A percentile compares a stretch with the other conserved stretches of the same genome.
These are phyloP conservation scores for Neopelma chrysocephalum DNA, from an alignment of 2,797 vertebrate genomes.

Conservation along the genomic window DNA sequence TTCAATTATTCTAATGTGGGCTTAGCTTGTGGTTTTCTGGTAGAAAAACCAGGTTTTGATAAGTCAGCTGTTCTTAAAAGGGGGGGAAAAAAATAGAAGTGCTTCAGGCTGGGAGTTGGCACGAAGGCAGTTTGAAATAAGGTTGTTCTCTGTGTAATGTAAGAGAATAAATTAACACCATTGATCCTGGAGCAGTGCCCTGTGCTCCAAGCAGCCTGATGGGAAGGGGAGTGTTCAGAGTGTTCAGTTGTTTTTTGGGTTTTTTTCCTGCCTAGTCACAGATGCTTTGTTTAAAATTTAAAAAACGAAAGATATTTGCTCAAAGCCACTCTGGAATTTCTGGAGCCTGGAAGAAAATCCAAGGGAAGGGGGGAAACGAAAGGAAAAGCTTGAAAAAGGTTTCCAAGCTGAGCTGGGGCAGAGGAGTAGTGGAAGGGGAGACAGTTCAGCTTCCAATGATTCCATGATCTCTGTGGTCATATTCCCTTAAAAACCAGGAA, in stretches of 20 bases:
- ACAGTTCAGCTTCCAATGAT: rapidly evolving
- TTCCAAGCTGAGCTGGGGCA: background rate
- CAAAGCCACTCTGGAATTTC: background rate
- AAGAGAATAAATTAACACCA: background rate
- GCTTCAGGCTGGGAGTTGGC: slow-evolving; percentile 39
- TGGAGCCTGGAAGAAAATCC: background rate
- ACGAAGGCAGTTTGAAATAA: background rate
- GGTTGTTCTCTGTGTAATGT: background rate
- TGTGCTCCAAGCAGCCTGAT: background rate
- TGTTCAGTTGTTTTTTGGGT: background rate
- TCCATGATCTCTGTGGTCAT: background rate
- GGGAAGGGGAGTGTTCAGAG: background rate
- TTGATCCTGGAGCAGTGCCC: slow-evolving; percentile 18
- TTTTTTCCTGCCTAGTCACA: background rate
- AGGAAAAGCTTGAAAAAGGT: background rate
- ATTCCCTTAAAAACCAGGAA: background rate
- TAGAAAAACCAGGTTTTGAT: slow-evolving; percentile 45
- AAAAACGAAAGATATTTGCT: background rate
- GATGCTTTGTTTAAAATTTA: background rate
- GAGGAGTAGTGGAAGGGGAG: background rate
- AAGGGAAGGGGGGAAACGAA: background rate
- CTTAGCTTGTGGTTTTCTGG: slow-evolving; percentile 55
- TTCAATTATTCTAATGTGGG: slow-evolving; percentile 63
- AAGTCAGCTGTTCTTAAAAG: slow-evolving; percentile 59
- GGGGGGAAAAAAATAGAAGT: background rate